Conservation (phyloP, 2,888 invertebrate species). For the Macaria liturata region DNA sequence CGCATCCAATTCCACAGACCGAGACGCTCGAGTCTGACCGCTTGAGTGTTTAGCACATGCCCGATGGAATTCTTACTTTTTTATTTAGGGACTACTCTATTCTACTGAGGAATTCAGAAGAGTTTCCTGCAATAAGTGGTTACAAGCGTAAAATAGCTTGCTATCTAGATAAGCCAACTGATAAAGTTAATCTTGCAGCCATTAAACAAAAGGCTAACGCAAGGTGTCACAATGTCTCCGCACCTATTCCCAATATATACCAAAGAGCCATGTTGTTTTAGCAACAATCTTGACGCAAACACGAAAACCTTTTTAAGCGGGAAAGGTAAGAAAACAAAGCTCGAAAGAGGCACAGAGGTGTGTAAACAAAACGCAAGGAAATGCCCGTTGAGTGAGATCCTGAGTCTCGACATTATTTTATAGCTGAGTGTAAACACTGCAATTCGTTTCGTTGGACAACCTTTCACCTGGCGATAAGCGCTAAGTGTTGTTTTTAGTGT, state of each 20-base stretch:
- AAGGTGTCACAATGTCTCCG: constrained; percentile 1
- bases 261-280: constrained; percentile 5
- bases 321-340: constrained; percentile 49
- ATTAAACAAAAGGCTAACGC: constrained; percentile 1
- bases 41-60: constrained; percentile 65
- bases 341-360: constrained; percentile 27
- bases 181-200: constrained; percentile 13
- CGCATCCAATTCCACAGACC: constrained; percentile 63
- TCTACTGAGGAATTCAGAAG: constrained; percentile 19
- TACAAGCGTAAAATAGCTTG: constrained; percentile 8
- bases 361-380: constrained; percentile 44
- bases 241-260: constrained; percentile 2
- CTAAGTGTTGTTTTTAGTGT: constrained; percentile 59
- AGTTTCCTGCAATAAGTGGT: neutral
- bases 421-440: constrained; percentile 57
- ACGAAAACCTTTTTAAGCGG: constrained; percentile 43
- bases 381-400: constrained; percentile 39
- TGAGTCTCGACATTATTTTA: constrained; percentile 34
- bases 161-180: constrained; percentile 17
- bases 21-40: constrained; percentile 58
- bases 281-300: constrained; percentile 33
- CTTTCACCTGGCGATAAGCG: constrained; percentile 72
- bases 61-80: constrained; percentile 48
- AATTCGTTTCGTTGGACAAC: constrained; percentile 59
- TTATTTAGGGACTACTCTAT: constrained; percentile 34